Conservation (phyloP, 2,797 vertebrate genomes). For the Schizopygopsis pylzovi region DNA sequence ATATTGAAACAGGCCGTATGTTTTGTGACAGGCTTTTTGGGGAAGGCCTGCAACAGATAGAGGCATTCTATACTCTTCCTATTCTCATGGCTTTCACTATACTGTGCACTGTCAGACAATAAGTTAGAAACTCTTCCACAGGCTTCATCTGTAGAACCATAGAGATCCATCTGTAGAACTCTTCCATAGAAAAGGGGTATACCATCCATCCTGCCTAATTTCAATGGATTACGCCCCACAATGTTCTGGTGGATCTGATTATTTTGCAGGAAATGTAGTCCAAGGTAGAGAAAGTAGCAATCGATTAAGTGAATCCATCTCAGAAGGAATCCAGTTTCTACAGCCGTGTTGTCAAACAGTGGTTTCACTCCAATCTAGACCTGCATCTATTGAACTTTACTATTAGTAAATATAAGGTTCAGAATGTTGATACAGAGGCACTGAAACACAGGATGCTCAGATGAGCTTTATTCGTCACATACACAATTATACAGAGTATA, state of each 20-base stretch:
- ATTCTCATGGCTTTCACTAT: neutral
- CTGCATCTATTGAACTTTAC: neutral
- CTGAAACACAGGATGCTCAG: neutral
- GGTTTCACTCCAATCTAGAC: neutral
- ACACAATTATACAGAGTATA: no score
- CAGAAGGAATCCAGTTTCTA: neutral
- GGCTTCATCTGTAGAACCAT: neutral
- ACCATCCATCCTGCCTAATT: neutral
- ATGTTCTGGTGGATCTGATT: neutral
- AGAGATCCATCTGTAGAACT: neutral
- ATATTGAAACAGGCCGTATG: neutral
- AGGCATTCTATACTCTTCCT: neutral
- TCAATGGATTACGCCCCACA: neutral
- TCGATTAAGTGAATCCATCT: neutral
- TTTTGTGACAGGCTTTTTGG: neutral
- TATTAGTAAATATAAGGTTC: neutral
- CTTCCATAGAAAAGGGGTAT: neutral
- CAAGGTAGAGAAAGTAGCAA: neutral
- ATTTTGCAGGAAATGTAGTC: neutral
- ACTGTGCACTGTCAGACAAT: neutral
- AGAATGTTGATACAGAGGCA: neutral
- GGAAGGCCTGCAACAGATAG: neutral
- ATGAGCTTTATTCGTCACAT: no score
- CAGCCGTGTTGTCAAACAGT: neutral
- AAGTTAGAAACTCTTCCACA: neutral